Evolutionary conservation across 2,113 vertebrate species (phyloP), one percentile per base, ranked within the genome.

Genomic region (Notothenia coriiceps): DNA sequence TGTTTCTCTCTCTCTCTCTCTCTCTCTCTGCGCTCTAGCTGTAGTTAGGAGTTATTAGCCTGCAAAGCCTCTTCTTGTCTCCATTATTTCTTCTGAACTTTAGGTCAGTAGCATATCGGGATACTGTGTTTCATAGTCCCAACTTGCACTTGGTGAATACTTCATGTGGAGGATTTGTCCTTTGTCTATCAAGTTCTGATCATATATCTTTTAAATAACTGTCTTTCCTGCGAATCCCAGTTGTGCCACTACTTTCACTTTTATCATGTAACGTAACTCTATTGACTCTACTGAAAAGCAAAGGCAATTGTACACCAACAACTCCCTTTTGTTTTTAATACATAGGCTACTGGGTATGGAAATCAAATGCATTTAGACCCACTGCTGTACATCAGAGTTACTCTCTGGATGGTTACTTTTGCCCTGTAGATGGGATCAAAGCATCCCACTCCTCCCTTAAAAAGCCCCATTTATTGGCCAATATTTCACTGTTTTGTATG

Each of bases 401-500:
- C 33, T 40, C n/a, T 4, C n/a, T 29, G 29, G 29, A 29, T 29
- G 29, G 29, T 20, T 52, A 22, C 35, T 61, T 44, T 54, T 61
- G 18, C 14, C 12, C 1, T 40, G 15, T 29, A 50, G 29, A 40
- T 49, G 2, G 44, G n/a, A 20, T 66, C 15, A 62, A 85, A 85
- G 25, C 10, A 12, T 46, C 62, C 25, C 14, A 66, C 54, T 74
- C 15, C 17, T 56, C 12, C 11, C 52, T 59, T 67, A 50, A 66
- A 43, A 47, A 20, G 68, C 52, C 40, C 5, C 50, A 55, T 71
- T 74, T 74, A 64, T 50, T 80, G 65, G 56, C 75, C 70, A 74
- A 7, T 84, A 56, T 51, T 50, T 80, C 22, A 65, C 29, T 74
- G 52, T 77, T 80, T 73, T 76, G 40, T 80, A 70, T 18, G 51